Evolutionary conservation across 2,888 invertebrate genomes (phyloP).

Genomic region (Limnephilus auricula): DNA sequence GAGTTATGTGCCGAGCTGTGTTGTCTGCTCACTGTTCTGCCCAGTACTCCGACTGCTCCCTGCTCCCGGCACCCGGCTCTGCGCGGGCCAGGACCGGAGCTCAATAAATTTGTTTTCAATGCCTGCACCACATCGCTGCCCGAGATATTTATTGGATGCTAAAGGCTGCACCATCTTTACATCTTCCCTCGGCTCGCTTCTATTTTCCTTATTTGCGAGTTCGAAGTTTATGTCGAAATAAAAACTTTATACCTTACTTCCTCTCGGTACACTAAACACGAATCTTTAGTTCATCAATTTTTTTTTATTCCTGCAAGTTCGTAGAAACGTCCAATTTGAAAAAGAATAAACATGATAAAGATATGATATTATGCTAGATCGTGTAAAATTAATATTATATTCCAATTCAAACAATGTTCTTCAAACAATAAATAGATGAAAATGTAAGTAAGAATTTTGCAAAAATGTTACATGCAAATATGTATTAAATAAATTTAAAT

Average conservation of each 20-base stretch:
- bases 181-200: background rate
- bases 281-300: background rate
- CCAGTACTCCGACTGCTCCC: background rate
- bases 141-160: conserved; percentile 7
- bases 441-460: too few relatives aligned
- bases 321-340: background rate
- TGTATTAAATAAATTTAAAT: too few relatives aligned
- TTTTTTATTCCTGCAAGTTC: background rate
- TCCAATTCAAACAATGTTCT: too few relatives aligned
- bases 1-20: conserved; percentile 14
- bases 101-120: conserved; percentile 34
- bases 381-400: too few relatives aligned
- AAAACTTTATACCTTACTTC: background rate
- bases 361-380: background rate
- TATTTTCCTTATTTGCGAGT: conserved; percentile 9
- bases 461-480: too few relatives aligned
- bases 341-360: background rate
- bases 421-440: too few relatives aligned
- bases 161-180: conserved; percentile 6
- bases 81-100: background rate
- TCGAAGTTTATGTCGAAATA: conserved; percentile 12
- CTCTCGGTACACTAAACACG: background rate
- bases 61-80: background rate
- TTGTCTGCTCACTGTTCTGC: background rate
- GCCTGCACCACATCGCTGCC: conserved; percentile 13